phyloP scores from a whole-genome alignment of 2,113 vertebrate species.

The Otolemur garnettii region DNA sequence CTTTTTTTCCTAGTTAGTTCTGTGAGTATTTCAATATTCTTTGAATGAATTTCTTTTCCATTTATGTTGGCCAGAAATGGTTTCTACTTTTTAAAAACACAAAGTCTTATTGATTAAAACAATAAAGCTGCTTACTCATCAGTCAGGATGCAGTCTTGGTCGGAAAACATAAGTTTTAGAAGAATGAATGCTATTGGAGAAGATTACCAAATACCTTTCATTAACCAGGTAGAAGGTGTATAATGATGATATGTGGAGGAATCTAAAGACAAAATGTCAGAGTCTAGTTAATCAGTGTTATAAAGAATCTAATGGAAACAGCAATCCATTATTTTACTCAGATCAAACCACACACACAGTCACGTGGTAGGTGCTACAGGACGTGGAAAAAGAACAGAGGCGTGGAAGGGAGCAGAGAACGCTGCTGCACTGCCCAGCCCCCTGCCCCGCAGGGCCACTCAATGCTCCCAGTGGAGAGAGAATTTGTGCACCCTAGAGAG shows the following conservation, averaged over 20 bases:
- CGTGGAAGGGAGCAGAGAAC: too few species aligned
- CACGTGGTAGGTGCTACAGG: background rate
- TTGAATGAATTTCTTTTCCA: background rate
- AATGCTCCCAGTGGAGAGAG: too few species aligned
- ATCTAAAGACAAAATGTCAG: background rate
- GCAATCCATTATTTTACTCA: background rate
- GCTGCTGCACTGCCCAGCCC: too few species aligned
- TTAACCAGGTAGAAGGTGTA: background rate
- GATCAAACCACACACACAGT: background rate
- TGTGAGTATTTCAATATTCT: background rate
- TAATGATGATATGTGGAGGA: background rate
- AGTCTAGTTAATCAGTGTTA: background rate
- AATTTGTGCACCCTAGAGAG: too few species aligned
- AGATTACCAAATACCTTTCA: constrained; percentile 9
- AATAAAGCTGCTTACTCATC: background rate
- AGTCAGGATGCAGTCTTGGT: background rate
- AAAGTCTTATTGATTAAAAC: background rate
- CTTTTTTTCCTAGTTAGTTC: background rate
- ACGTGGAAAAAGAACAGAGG: too few species aligned
- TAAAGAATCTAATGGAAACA: background rate
- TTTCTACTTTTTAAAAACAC: background rate
- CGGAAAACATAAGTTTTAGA: background rate
- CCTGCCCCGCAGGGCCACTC: too few species aligned
- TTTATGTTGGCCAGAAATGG: background rate
- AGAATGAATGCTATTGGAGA: background rate